Percentiles rank a stretch among this genome's conserved stretches.
phyloP scores from a whole-genome alignment of 2,888 invertebrate genomes.

The Eudemis profundana region DNA sequence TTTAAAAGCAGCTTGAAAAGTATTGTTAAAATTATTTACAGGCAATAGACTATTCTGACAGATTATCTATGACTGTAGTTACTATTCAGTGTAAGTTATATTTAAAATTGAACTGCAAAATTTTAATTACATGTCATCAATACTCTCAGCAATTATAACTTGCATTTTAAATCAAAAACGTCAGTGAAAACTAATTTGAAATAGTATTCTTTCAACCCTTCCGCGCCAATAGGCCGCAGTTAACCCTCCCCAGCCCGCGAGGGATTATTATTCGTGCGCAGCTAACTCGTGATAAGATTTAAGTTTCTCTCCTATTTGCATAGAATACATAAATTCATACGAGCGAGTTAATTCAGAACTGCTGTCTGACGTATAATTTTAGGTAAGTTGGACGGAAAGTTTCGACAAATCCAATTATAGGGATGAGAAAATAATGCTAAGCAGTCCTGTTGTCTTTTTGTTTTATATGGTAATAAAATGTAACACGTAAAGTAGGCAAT shows the following conservation, averaged over 20 bases:
- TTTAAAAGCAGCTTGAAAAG: too few relatives aligned
- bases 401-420: slow-evolving; percentile 43
- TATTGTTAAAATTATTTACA: background rate
- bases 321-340: slow-evolving; percentile 60
- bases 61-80: too few relatives aligned
- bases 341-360: slow-evolving; percentile 46
- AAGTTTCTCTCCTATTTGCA: slow-evolving; percentile 61
- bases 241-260: slow-evolving; percentile 35
- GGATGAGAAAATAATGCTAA: slow-evolving; percentile 30
- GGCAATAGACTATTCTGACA: too few relatives aligned
- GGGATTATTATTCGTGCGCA: slow-evolving; percentile 57
- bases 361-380: slow-evolving; percentile 49
- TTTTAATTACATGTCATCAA: background rate
- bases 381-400: slow-evolving; percentile 38
- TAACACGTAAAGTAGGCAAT: too few relatives aligned
- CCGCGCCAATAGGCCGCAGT: slow-evolving; percentile 29
- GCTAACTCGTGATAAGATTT: slow-evolving; percentile 61
- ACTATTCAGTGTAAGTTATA: too few relatives aligned
- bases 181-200: slow-evolving; percentile 15
- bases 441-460: slow-evolving; percentile 28
- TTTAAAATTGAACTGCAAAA: too few relatives aligned
- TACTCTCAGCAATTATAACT: background rate
- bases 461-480: background rate
- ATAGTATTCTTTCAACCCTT: slow-evolving; percentile 31
- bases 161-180: slow-evolving; percentile 1